Base-by-base conservation (phyloP, 2,113 vertebrate genomes). In the Chamaea fasciata region DNA sequence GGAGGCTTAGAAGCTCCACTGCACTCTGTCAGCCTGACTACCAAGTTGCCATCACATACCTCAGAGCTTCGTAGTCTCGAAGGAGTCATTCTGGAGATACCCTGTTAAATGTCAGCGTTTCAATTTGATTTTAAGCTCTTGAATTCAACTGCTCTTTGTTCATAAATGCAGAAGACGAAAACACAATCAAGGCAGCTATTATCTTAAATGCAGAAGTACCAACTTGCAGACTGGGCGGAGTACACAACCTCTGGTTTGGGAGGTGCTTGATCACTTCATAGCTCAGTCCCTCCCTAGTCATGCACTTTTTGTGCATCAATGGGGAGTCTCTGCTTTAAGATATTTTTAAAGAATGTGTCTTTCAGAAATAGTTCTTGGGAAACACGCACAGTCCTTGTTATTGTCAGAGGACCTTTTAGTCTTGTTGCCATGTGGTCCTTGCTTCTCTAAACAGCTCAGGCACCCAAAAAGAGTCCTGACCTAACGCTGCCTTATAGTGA, bases 111-210 rank as follows among this genome's bases (percentile, higher is more conserved):
- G 49, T 90, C 60, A 82, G 71, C 16, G 3, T 89, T 94, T 71
- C 37, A 87, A 37, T 74, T 67, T 65, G 75, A 46, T 73, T 89
- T 89, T 33, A 76, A 77, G 65, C 53, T 97, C 75, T 91, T 83
- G 50, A 83, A 67, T 85, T 88, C 49, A 88, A 49, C 37, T 71
- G 62, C 37, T 93, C 69, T 14, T 60, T 69, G 31, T 73, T 76
- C 60, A 53, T 83, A 71, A 88, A 39, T 30, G 42, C 50, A 91
- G 88, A 92, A 76, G 77, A 53, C 57, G 69, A 64, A 80, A 73
- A 92, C 35, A 85, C 77, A 93, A 18, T 24, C 4, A 7, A 94
- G 96, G 96, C 97, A 97, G 96, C 97, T 97, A 92, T 89, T 82
- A 47, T 55, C 89, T 91, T 94, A 77, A 84, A 74, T 37, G 59